Base-by-base conservation (phyloP, 2,888 invertebrate genomes). In the Plusia festucae region DNA sequence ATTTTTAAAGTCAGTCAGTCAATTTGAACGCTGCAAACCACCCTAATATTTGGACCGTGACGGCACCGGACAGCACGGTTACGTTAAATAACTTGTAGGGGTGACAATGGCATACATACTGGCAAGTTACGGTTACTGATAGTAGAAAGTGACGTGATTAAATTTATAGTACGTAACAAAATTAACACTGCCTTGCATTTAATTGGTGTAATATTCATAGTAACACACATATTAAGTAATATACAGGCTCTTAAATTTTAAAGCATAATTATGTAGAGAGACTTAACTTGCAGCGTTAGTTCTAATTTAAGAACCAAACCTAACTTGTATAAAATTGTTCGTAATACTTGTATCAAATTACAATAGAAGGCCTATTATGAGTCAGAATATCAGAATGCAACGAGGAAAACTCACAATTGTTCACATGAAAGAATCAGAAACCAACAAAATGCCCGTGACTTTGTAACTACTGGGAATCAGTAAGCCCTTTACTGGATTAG, bases 401-500 rank as follows among this genome's bases (percentile, higher is more conserved):
- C n/a, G 58, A 61, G 67, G 74, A 65, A 64, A 57, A 73, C 59
- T 61, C 40, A 40, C 52, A 66, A 70, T 74, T 59, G 67, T 73
- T 72, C 55, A 71, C 40, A 62, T 73, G 57, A 68, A 65, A 73
- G 67, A 66, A 64, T 67, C 62, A 52, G 81, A 80, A 83, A 73
- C 83, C 82, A 56, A 72, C 60, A 62, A 78, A 82, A 69, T 78
- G 81, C 73, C 16, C 7, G 66, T 65, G 32, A 49, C 55, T 53
- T 59, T 51, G 62, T 62, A 70, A 24, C 64, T 64, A 68, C 64
- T 67, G 54, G 72, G 71, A 77, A 69, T 66, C 62, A 55, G 49
- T 82, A 86, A 88, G 83, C 78, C 82, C 69, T 85, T 87, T 85
- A 89, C 80, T 71, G 84, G 85, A 87, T 89, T 88, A 87, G 59